Percentiles rank a stretch among this genome's conserved stretches.
phyloP scores from a whole-genome alignment of 1,140 invertebrate species.

The Leptinotarsa defecta region DNA sequence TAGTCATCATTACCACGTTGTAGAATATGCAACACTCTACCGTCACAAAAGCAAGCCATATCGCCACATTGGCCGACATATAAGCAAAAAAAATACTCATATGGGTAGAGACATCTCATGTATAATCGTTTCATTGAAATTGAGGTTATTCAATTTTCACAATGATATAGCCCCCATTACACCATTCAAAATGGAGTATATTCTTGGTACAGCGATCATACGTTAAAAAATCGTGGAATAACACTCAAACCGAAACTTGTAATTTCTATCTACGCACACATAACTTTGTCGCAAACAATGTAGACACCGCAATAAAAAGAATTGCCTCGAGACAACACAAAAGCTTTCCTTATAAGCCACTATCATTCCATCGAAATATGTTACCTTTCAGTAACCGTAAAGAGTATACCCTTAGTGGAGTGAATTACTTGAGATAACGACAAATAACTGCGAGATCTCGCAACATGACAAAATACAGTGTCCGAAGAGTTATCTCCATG shows the following conservation, averaged over 20 bases:
- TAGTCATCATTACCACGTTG: no score
- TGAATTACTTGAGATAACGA: slow-evolving; percentile 6
- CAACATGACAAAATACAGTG: not conserved
- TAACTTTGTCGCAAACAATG: slow-evolving; percentile 14
- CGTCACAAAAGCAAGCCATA: no score
- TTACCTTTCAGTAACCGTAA: slow-evolving; percentile 6
- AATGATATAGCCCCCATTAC: no score
- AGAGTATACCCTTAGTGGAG: not conserved
- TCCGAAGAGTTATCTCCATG: not conserved
- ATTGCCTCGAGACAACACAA: not conserved
- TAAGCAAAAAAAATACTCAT: no score
- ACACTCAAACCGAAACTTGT: slow-evolving; percentile 4
- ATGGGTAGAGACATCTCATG: no score
- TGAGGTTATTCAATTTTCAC: no score
- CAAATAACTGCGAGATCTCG: slow-evolving; percentile 5
- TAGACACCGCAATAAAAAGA: slow-evolving; percentile 9
- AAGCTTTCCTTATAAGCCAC: slow-evolving; percentile 10
- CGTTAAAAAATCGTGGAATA: not conserved
- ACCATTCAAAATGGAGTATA: no score
- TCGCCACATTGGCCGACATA: no score
- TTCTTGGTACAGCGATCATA: not conserved
- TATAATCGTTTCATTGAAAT: no score
- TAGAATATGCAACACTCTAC: no score
- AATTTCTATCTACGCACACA: slow-evolving; percentile 1
- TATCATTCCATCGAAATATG: slow-evolving; percentile 14